Evolutionary conservation across 2,797 vertebrate genomes (phyloP).

Genomic region (Antennarius maculatus): DNA sequence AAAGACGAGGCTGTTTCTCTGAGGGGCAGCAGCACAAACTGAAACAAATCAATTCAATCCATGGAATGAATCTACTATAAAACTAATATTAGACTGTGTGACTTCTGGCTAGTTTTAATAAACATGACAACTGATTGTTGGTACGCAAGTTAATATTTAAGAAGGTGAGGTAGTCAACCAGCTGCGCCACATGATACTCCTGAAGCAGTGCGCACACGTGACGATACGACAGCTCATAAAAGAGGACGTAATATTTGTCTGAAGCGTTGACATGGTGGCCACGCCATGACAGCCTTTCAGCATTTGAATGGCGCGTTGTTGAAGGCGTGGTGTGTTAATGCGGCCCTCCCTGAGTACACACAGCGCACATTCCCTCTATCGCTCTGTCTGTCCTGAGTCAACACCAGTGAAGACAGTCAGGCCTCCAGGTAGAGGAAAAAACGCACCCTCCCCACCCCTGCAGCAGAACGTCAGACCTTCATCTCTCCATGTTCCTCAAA

Average conservation of each 20-base stretch:
- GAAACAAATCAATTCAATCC: no score
- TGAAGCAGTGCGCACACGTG: conserved; percentile 3
- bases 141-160: not conserved
- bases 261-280: conserved; percentile 6
- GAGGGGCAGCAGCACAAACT: no score
- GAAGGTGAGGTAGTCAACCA: not conserved
- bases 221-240: conserved; percentile 31
- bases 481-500: conserved; percentile 20
- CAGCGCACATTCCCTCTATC: conserved; percentile 48
- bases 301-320: conserved; percentile 40
- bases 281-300: conserved; percentile 1
- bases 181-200: conserved; percentile 6
- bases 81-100: not conserved
- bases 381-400: conserved; percentile 66
- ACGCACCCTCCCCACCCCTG: conserved; percentile 25
- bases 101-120: not conserved
- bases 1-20: no score
- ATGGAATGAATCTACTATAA: not conserved
- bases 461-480: conserved; percentile 29
- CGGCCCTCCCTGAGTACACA: conserved; percentile 77
- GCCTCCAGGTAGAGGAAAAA: conserved; percentile 33
- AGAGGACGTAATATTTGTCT: conserved; percentile 49
- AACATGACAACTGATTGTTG: not conserved
- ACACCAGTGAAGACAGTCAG: conserved; percentile 55
- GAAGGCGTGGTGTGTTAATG: conserved; percentile 61